Base-by-base conservation (phyloP, 1,140 invertebrate species). In the Antheraea mylitta region DNA sequence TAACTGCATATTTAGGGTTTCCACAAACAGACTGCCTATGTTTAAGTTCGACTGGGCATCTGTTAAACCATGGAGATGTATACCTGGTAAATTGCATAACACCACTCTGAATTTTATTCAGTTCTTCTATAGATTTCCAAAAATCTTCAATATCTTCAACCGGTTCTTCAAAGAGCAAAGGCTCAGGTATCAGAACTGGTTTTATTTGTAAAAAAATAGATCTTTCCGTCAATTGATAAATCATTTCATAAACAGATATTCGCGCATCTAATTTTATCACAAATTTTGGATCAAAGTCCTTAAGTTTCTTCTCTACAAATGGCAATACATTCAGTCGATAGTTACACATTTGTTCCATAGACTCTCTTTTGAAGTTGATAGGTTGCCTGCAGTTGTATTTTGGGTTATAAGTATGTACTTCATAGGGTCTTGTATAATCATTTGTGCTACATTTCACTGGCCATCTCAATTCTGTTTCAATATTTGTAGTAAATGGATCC, bases 41-140 rank as follows among this genome's bases (percentile, higher is more conserved):
- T 58, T 89, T 89, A 62, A 95, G 81, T 73, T 94, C 91, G 2
- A 95, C 94, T 3, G 94, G 94, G 75, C 94, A 95, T 78, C 90
- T 87, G 53, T 89, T 92, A 48, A 88, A 91, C 94, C 94, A 95
- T 18, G 89, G 78, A 10, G 94, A 94, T 42, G 80, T 68, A 78
- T 76, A 82, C 71, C 83, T 69, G 70, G 80, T 75, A 85, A 89
- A 87, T 73, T 81, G 83, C 70, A 88, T 5, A 66, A 66, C 63
- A 48, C 74, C 81, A 79, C 67, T 78, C 60, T 78, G 73, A 60
- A 89, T 84, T 37, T 84, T 77, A 75, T 87, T 86, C 53, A 80
- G 75, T 60, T 85, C 78, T 73, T 83, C 78, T 11, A 90, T 74
- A 53, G 66, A 64, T 68, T 75, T 80, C 87, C 89, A 92, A 81